Base-by-base conservation (phyloP, 1,140 invertebrate species). In the Orussus abietinus region DNA sequence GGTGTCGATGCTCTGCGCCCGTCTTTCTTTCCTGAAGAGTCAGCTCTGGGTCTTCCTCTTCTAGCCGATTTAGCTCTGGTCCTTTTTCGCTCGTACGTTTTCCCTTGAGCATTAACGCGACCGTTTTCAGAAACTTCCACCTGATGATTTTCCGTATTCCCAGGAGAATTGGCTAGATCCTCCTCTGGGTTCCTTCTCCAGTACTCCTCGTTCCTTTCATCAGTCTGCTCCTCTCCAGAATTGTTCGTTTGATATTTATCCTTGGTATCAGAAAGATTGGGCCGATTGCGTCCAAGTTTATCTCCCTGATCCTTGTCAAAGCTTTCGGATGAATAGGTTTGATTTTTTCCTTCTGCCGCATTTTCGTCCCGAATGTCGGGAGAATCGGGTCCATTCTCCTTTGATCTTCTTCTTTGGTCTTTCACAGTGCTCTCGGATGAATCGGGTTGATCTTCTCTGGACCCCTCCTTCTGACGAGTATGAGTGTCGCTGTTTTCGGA, bases 241-340 rank as follows among this genome's bases (percentile, higher is more conserved):
- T 15, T 31, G 7, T 10, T 18, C 11, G 17, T 12, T 11, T 13
- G 14, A 2, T 36, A 18, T 17, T 18, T 12, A 9, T 19, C 14
- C 1, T 19, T 14, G 19, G 7, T 36, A 15, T 45, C 14, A n/a
- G n/a, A n/a, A n/a, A n/a, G n/a, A n/a, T n/a, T 25, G 4, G 34
- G 34, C 18, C 10, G 11, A 2, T 35, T 14, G 12, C 13, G 12
- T n/a, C 41, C 29, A 3, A 52, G 32, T 10, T 48, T 46, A 11
- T 51, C 52, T 35, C 53, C 54, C 9, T 47, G 49, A 30, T 51
- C 54, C 28, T 42, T 52, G 5, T 21, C n/a, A n/a, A n/a, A n/a
- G n/a, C n/a, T 43, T 7, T 47, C 41, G 2, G 42, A 38, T 6
- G 18, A 30, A 3, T 22, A 30, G 5, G n/a, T n/a, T n/a, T n/a